Evolutionary conservation across 2,113 vertebrate species (phyloP).

Genomic region (Ochotona princeps): DNA sequence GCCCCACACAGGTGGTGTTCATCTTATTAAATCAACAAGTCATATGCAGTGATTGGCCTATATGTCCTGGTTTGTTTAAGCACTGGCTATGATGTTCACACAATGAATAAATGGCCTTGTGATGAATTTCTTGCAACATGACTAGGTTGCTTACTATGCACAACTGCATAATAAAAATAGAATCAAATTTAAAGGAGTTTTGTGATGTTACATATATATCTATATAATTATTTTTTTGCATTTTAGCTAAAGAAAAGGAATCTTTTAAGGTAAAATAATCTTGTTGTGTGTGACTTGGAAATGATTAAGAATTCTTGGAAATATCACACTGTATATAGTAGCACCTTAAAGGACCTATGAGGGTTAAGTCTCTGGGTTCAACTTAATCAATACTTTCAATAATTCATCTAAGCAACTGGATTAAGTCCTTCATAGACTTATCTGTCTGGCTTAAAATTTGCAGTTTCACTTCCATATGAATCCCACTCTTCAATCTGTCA

Average conservation of each 20-base stretch:
- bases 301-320: neutral
- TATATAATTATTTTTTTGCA: neutral
- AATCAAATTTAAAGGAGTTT: neutral
- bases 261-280: neutral
- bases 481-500: neutral
- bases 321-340: neutral
- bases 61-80: too few relatives aligned
- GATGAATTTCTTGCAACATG: too few relatives aligned
- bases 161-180: conserved; percentile 6
- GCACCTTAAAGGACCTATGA: neutral
- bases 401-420: neutral
- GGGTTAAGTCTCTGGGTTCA: neutral
- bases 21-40: too few relatives aligned
- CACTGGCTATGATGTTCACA: too few relatives aligned
- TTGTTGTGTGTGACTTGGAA: neutral
- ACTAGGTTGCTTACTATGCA: too few relatives aligned
- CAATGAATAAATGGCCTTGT: too few relatives aligned
- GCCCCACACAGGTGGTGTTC: too few relatives aligned
- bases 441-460: neutral
- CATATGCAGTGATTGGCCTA: too few relatives aligned
- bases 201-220: neutral
- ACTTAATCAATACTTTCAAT: neutral
- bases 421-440: neutral
- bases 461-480: neutral
- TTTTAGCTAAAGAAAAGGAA: neutral